Base-by-base conservation (phyloP, 2,888 invertebrate genomes). In the Chrysolina americana region DNA sequence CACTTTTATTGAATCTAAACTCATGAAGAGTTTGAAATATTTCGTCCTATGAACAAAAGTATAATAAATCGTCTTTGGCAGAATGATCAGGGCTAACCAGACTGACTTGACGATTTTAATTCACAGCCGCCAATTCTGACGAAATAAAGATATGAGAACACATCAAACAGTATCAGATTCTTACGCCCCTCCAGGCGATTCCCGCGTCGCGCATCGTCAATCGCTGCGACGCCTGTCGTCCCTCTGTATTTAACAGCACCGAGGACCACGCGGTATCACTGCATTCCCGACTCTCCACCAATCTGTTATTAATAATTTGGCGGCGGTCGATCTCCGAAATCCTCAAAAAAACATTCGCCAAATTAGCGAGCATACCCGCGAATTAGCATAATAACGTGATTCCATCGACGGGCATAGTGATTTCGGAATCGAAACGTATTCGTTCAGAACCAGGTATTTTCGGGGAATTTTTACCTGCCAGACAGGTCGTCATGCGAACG, bases 401-500 rank as follows among this genome's bases (percentile, higher is more conserved):
- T 76, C 48, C 65, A 44, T 70, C 65, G 74, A 48, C 65, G 73
- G 69, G 71, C 56, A 50, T 64, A 68, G 75, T 76, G 79, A 78
- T 79, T 80, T 76, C 70, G 59, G 74, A 76, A 75, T 79, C 74
- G 79, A 78, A 79, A 78, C 79, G 81, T 80, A 80, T 78, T 79
- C 79, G 69, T 79, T 76, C 53, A 59, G 77, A 80, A 79, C 78
- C 78, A 71, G 72, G 78, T 71, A 78, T 83, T 84, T 84, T 83
- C 81, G 70, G 80, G 81, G 81, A 84, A 85, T 84, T 85, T 84
- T 82, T 83, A 85, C 84, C 84, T 85, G 86, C 85, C 81, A 80
- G 82, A 81, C 81, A 85, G 84, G 85, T 85, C 84, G 85, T 86
- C 87, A 87, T 86, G 87, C 86, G 84, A 86, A 80, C 84, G 79